Evolutionary conservation across 1,140 invertebrate genomes (phyloP).

Genomic region (Drosophila dunni): DNA sequence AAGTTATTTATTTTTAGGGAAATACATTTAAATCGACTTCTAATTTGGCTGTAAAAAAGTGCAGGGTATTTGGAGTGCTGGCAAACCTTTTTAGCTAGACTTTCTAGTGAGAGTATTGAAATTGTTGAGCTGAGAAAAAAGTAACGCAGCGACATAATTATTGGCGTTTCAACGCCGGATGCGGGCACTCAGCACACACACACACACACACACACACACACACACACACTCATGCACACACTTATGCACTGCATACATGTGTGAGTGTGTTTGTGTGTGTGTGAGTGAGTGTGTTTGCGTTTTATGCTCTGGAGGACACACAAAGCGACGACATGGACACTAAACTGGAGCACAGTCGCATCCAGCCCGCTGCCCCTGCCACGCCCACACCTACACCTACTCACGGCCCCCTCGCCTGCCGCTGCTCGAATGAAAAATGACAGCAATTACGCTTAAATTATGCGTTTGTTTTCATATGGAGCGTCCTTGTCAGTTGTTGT

Average conservation of each 20-base stretch:
- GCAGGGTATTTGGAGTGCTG: no score
- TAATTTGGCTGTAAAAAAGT: no score
- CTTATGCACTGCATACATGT: not conserved
- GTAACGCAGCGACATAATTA: constrained; percentile 70
- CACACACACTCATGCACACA: constrained; percentile 4
- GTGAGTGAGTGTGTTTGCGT: constrained; percentile 1
- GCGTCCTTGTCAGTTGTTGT: constrained; percentile 65
- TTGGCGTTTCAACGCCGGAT: constrained; percentile 73
- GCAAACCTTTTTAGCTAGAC: no score
- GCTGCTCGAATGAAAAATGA: constrained; percentile 79
- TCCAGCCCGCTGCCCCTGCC: not conserved
- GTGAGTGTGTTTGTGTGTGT: not conserved
- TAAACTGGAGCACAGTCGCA: constrained; percentile 62
- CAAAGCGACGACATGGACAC: constrained; percentile 59
- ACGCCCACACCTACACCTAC: not conserved
- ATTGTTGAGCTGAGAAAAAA: constrained; percentile 7
- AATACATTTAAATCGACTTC: no score
- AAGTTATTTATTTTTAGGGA: no score
- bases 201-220: not conserved
- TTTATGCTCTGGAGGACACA: constrained; percentile 30
- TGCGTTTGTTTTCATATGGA: constrained; percentile 83
- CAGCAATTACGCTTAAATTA: constrained; percentile 84
- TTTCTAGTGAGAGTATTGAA: not conserved
- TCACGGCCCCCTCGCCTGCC: constrained; percentile 14
- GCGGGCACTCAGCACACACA: constrained; percentile 49